Base-by-base conservation (phyloP, 2,797 vertebrate genomes). In the Odontamblyopus rebecca region DNA sequence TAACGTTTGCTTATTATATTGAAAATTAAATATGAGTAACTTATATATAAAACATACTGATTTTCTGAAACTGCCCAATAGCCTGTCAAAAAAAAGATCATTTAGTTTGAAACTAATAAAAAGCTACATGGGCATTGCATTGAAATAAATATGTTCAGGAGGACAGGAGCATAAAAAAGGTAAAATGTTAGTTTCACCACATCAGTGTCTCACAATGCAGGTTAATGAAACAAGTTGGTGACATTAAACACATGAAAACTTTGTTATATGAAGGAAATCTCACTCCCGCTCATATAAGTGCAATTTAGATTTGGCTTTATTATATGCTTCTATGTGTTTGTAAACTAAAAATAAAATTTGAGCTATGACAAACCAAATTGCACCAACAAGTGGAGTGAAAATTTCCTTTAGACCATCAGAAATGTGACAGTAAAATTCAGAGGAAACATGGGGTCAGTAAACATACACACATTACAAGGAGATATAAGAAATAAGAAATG, bases 361-460 rank as follows among this genome's bases (percentile, higher is more conserved):
- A 54, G 11, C 6, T 53, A 11, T 15, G 4, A 67, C 32, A 23
- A 5, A 77, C 76, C 72, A 75, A 79, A 85, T 62, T 59, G 0
- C 74, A 75, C 57, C 6, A 51, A 50, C 29, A 30, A 66, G 73
- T 38, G 74, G 82, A 81, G 56, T 74, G 79, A 89, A 62, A 75
- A 61, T 72, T 85, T 78, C 82, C 80, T 81, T 73, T 19, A 27
- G 61, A 74, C 9, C 71, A 59, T 9, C 30, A 69, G 1, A 57
- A 23, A 32, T 30, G 26, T 27, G 80, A 96, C 89, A 78, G 86
- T 57, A 59, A 66, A 71, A 82, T 92, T 79, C 56, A 80, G 60
- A 90, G 89, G 87, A 66, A 61, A 69, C 59, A 29, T n/a, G 35
- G 91, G 90, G 90, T 57, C 48, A 72, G 23, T 38, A 53, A 54